Base-by-base conservation (phyloP, 2,888 invertebrate genomes). In the Rhagium mordax region DNA sequence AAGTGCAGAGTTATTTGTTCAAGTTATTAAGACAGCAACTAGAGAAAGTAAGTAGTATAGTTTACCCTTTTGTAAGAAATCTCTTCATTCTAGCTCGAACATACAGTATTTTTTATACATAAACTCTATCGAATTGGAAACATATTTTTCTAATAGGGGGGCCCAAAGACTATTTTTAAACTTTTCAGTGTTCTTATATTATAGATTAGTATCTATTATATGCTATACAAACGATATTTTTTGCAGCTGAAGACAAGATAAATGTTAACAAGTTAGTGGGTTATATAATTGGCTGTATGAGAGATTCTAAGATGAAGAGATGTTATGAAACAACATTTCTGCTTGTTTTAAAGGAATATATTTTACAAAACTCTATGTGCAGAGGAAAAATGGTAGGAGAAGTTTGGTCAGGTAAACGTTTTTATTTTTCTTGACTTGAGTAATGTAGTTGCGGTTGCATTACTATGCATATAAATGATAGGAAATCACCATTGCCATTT, bases 321-420 rank as follows among this genome's bases (percentile, higher is more conserved):
- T 85, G 81, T 75, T 85, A 80, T 62, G 90, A 90, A 65, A 89
- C 90, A 83, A 88, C 89, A 18, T 93, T 92, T 82, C 81, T 93
- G 51, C 87, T 85, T 74, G 86, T 92, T 64, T 81, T 93, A 33
- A 88, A 88, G 74, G 90, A 90, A 82, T 86, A 90, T 84, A 86
- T 93, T 66, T 83, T 93, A 49, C 84, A 89, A 8, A 88, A 88
- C 83, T 87, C 89, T 72, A 83, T 88, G 80, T 91, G 91, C 81
- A 86, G 90, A 79, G 88, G 88, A 3, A 85, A 86, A 71, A 89
- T 93, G 60, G 85, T 88, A 55, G 86, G 88, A 33, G 82, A 87
- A 59, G 87, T 89, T 71, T 93, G 93, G 93, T 89, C 89, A 85
- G 90, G 92, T 91, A 86, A 85, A 79, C 7, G n/a, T 24, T 27